A percentile compares a stretch with the other conserved stretches of the same genome.
phyloP scores from a whole-genome alignment of 2,113 vertebrate genomes.

The Isurus oxyrinchus region DNA sequence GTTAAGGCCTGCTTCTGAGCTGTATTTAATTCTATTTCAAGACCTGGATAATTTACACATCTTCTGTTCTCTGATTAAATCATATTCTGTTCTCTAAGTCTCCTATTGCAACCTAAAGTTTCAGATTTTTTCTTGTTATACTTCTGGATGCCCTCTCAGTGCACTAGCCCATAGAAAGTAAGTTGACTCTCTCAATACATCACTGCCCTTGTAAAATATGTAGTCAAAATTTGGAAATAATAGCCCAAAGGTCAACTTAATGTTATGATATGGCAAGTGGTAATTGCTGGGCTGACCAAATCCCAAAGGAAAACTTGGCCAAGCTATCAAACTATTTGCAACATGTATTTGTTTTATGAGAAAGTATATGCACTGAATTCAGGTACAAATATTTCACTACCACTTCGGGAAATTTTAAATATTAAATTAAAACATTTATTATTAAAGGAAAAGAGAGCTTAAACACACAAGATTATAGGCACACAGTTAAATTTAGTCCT shows the following conservation, averaged over 20 bases:
- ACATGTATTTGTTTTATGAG: no score
- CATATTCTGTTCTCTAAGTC: not conserved
- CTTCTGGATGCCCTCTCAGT: not conserved
- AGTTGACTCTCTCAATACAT: not conserved
- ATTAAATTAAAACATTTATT: no score
- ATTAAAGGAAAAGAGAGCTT: no score
- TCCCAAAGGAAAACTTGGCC: no score
- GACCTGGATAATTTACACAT: not conserved
- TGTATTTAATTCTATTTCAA: not conserved
- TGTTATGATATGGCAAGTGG: no score
- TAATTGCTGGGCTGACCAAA: no score
- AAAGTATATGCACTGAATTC: no score
- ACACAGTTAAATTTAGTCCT: no score
- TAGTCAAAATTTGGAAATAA: not conserved
- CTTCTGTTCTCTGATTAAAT: not conserved
- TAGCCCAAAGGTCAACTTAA: not conserved
- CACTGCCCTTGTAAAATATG: not conserved
- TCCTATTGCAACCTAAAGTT: not conserved
- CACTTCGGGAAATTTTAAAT: no score
- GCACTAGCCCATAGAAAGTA: not conserved
- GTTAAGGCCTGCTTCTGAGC: not conserved
- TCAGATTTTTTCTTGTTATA: not conserved
- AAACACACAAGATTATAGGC: no score
- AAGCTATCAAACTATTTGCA: no score
- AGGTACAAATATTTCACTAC: no score